phyloP scores from a whole-genome alignment of 53 echinoderm and acorn worm genomes.

The Crossaster papposus region DNA sequence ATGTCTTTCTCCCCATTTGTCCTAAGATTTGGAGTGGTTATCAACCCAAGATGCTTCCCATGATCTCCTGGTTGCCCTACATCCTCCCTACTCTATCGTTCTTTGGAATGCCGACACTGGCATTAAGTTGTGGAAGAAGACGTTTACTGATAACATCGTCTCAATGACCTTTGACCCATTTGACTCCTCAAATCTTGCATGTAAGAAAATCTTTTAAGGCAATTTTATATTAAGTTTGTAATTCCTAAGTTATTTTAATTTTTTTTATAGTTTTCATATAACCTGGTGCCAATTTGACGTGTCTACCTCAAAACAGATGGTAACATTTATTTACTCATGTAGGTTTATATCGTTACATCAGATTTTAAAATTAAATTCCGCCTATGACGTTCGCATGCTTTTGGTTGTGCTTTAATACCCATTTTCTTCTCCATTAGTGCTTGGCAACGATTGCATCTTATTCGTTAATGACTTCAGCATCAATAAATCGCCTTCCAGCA shows the following conservation, averaged over 20 bases:
- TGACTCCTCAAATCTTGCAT: conserved; percentile 86
- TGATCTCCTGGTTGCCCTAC: conserved; percentile 91
- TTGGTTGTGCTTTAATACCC: too few species aligned
- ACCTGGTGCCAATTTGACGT: too few species aligned
- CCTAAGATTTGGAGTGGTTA: conserved; percentile 90
- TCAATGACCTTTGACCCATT: conserved; percentile 96
- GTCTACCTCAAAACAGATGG: too few species aligned
- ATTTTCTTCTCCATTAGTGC: conserved; percentile 73
- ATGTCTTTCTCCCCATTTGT: neutral
- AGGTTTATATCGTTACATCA: too few species aligned
- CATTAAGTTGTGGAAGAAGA: conserved; percentile 98
- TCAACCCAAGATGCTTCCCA: conserved; percentile 98
- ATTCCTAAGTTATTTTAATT: too few species aligned
- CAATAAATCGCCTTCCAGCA: conserved; percentile 87
- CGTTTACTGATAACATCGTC: conserved; percentile 87
- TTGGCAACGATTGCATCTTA: conserved; percentile 93
- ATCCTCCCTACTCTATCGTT: conserved; percentile 93
- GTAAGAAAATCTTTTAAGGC: conserved; percentile 58
- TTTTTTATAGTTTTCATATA: too few species aligned
- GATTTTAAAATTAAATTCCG: too few species aligned
- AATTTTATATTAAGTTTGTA: too few species aligned
- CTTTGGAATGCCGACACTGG: conserved; percentile 99
- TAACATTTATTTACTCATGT: too few species aligned
- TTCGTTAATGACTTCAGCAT: conserved; percentile 96
- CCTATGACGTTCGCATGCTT: too few species aligned